Base-by-base conservation (phyloP, 2,797 vertebrate species). In the Sparus aurata region DNA sequence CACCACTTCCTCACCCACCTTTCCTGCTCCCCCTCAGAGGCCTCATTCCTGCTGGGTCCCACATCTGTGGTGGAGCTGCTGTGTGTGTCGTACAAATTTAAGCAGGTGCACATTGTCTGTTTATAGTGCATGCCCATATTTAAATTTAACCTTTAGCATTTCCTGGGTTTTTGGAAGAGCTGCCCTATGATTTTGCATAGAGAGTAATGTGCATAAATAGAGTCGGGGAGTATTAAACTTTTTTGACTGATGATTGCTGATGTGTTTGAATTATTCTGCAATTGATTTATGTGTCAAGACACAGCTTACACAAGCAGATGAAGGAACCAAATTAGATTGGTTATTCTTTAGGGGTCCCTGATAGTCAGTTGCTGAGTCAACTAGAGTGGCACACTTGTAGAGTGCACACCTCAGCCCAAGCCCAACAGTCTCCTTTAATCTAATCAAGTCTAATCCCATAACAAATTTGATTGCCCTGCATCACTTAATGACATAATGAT, bases 1-100 rank as follows among this genome's bases (percentile, higher is more conserved):
- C 73, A 91, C 88, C 92, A 92, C 92, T 91, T 94, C 92, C 92
- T 91, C 87, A 87, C 80, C 87, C 83, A 88, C 80, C 79, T 89
- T 91, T 91, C 83, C 86, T 90, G 85, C 87, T 82, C 79, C 86
- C 85, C 69, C 55, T 77, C 62, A 85, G 27, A 57, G 85, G 80
- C 81, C 81, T 84, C 85, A 74, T 73, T 84, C 86, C 83, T 76
- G 79, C 82, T 55, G 18, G 38, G 64, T 85, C 52, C 72, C 52
- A 64, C 41, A 61, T 72, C 54, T 76, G 83, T 38, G 58, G 63
- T 69, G 1, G 7, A 23, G 64, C 54, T 86, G 54, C 77, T 75
- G 20, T 73, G 64, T 55, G 75, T 66, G 50, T 58, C 30, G 45
- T 50, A 64, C 58, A 76, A 12, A 61, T 54, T 45, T n/a, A 10